Evolutionary conservation across 2,113 vertebrate genomes (phyloP).

Genomic region (Myotis lucifugus): DNA sequence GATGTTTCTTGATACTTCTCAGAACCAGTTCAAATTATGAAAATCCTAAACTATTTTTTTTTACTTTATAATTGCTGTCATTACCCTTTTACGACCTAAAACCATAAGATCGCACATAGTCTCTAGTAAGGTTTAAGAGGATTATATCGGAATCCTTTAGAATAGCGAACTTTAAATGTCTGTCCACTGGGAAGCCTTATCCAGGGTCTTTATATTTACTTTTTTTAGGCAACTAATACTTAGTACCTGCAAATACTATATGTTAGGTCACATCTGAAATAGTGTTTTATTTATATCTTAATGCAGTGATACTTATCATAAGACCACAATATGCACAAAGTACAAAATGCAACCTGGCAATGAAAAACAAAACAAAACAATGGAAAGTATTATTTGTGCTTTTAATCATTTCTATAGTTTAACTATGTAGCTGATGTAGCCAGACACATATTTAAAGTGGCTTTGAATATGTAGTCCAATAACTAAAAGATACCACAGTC

Average conservation of each 20-base stretch:
- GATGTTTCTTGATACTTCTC: background rate
- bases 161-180: background rate
- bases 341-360: background rate
- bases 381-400: background rate
- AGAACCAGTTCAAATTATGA: slow-evolving; percentile 28
- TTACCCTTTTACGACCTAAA: background rate
- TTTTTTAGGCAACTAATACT: background rate
- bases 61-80: background rate
- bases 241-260: background rate
- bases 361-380: background rate
- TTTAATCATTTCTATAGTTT: slow-evolving; percentile 6
- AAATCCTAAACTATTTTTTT: background rate
- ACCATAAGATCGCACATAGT: background rate
- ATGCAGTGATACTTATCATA: background rate
- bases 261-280: background rate
- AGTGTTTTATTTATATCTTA: background rate
- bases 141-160: background rate
- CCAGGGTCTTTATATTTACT: background rate
- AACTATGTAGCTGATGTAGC: background rate
- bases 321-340: background rate
- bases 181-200: background rate
- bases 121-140: background rate
- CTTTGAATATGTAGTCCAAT: background rate
- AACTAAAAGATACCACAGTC: background rate
- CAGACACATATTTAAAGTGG: background rate